These are phyloP conservation scores for Rugalucina vietnamica DNA, from an alignment of 2,888 invertebrate species.

Conservation along the genomic window DNA sequence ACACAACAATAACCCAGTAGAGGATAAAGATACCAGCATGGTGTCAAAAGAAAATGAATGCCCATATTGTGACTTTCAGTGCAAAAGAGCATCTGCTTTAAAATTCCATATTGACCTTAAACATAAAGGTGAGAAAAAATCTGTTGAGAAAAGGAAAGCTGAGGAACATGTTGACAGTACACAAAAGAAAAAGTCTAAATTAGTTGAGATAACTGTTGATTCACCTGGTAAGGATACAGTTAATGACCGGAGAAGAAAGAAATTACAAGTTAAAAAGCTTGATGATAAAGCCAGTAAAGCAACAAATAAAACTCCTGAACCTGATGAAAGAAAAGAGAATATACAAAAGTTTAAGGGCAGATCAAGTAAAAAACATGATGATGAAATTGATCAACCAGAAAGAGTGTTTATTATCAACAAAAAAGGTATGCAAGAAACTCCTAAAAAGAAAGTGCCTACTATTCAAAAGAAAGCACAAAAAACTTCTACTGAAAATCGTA, in stretches of 20 bases:
- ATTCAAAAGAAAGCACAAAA: too few species aligned
- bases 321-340: too few species aligned
- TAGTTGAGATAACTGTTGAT: too few species aligned
- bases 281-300: not conserved
- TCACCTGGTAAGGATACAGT: not conserved
- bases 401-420: too few species aligned
- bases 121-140: conserved; percentile 21
- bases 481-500: too few species aligned
- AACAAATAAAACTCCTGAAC: too few species aligned
- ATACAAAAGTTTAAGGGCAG: too few species aligned
- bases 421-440: too few species aligned
- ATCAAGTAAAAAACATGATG: too few species aligned
- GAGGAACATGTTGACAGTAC: not conserved
- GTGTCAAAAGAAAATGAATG: conserved; percentile 13
- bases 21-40: not conserved
- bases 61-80: conserved; percentile 48
- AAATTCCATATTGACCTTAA: conserved; percentile 55
- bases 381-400: too few species aligned
- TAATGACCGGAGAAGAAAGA: not conserved
- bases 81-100: conserved; percentile 54
- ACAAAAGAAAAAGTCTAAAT: not conserved
- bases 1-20: not conserved
- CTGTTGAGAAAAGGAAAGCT: not conserved
- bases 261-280: not conserved
- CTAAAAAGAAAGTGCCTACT: too few species aligned